These are phyloP conservation scores for Schmidtea mediterranea DNA, from an alignment of 1,140 invertebrate genomes.

Conservation along the genomic window DNA sequence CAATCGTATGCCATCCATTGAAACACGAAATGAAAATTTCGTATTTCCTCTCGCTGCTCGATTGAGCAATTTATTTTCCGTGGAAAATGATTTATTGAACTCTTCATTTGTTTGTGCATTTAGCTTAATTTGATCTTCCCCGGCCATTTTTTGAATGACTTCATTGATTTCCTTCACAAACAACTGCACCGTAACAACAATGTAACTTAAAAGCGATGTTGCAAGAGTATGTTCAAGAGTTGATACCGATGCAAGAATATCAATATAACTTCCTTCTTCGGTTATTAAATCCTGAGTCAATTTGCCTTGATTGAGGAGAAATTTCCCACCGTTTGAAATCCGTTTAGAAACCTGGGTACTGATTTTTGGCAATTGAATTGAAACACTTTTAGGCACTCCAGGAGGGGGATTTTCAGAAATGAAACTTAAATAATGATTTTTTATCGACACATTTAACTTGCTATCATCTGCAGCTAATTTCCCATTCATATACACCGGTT, in stretches of 20 bases:
- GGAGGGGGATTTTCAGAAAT: too few relatives aligned
- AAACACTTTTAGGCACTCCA: too few relatives aligned
- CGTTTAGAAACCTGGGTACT: too few relatives aligned
- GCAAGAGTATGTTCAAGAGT: background rate
- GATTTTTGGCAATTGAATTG: too few relatives aligned
- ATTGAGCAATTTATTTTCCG: background rate
- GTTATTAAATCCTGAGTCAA: background rate
- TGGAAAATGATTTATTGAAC: background rate
- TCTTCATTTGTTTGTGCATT: too few relatives aligned
- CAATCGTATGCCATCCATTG: background rate
- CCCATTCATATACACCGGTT: too few relatives aligned
- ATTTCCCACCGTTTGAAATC: too few relatives aligned
- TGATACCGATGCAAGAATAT: background rate
- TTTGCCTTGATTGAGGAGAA: background rate
- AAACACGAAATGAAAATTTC: background rate
- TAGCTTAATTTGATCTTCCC: background rate
- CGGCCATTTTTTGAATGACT: constrained; percentile 4
- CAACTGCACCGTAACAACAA: background rate
- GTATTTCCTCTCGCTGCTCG: background rate
- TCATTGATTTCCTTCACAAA: constrained; percentile 4
- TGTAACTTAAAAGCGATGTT: background rate
- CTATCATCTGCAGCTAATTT: too few relatives aligned
- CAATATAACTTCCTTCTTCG: background rate
- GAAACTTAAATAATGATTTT: too few relatives aligned
- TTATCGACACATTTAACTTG: too few relatives aligned